phyloP scores from a whole-genome alignment of 2,888 invertebrate species.

The Plutella xylostella region DNA sequence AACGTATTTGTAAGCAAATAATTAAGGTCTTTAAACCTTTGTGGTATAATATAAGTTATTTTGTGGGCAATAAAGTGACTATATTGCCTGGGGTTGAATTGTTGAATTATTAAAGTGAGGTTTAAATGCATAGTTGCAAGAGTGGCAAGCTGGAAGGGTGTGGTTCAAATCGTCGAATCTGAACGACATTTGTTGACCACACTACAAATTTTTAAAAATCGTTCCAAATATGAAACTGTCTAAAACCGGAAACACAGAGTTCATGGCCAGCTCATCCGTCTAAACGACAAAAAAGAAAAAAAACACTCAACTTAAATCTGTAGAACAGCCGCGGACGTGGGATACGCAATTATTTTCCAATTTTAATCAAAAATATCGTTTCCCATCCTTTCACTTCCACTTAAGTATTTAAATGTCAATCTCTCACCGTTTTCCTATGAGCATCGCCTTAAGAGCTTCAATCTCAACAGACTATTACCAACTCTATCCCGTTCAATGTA shows the following conservation, averaged over 20 bases:
- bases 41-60: too few species aligned
- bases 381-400: slow-evolving; percentile 65
- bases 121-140: too few species aligned
- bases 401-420: slow-evolving; percentile 69
- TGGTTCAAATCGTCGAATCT: too few species aligned
- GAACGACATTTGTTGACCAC: too few species aligned
- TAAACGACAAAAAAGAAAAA: slow-evolving; percentile 35
- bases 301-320: slow-evolving; percentile 31
- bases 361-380: slow-evolving; percentile 68
- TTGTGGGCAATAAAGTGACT: too few species aligned
- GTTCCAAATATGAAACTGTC: too few species aligned
- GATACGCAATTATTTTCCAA: slow-evolving; percentile 69
- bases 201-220: too few species aligned
- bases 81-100: too few species aligned
- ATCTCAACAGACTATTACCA: slow-evolving; percentile 19
- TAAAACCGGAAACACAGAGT: slow-evolving; percentile 45
- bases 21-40: too few species aligned
- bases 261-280: slow-evolving; percentile 35
- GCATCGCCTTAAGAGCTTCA: slow-evolving; percentile 36
- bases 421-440: slow-evolving; percentile 36
- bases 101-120: too few species aligned
- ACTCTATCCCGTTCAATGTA: slow-evolving; percentile 18
- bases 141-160: too few species aligned
- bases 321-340: slow-evolving; percentile 46
- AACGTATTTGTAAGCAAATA: too few species aligned